phyloP scores from a whole-genome alignment of 30 jellyfish, hydroid and myxozoan species.

The Aurelia aurita complex sp. Pacific region DNA sequence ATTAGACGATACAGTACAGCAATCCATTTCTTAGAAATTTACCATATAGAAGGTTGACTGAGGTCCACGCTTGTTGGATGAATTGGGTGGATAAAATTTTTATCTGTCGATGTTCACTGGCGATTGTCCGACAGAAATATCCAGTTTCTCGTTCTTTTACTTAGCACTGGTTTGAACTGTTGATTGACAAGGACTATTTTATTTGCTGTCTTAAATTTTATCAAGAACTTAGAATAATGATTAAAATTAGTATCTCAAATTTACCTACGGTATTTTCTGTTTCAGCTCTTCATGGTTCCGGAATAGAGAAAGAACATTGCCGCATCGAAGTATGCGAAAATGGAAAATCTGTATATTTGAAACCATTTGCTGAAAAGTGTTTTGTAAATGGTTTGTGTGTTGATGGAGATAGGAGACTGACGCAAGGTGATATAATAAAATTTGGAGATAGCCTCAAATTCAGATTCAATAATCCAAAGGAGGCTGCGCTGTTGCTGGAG shows the following conservation, averaged over 20 bases:
- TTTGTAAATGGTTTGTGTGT: conserved; percentile 58
- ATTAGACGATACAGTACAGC: too few species aligned
- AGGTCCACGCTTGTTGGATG: too few species aligned
- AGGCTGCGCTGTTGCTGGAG: conserved; percentile 79
- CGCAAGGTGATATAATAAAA: conserved; percentile 91
- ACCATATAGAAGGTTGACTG: too few species aligned
- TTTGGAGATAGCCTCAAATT: conserved; percentile 88
- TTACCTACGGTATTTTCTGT: not conserved
- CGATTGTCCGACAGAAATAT: too few species aligned
- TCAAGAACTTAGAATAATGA: too few species aligned
- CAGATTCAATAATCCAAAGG: conserved; percentile 94
- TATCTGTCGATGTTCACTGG: too few species aligned
- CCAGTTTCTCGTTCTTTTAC: too few species aligned
- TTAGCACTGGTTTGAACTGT: too few species aligned
- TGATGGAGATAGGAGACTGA: conserved; percentile 41
- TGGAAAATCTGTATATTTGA: conserved; percentile 58
- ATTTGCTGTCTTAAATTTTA: too few species aligned
- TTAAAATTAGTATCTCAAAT: not conserved
- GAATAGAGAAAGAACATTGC: conserved; percentile 92
- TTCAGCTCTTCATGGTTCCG: conserved; percentile 90
- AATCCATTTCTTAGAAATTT: too few species aligned
- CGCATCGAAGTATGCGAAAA: conserved; percentile 44
- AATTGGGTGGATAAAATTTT: too few species aligned
- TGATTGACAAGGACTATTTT: too few species aligned
- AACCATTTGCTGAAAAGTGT: conserved; percentile 69